phyloP scores from a whole-genome alignment of 2,797 vertebrate species.

The Rhabdomys pumilio region DNA sequence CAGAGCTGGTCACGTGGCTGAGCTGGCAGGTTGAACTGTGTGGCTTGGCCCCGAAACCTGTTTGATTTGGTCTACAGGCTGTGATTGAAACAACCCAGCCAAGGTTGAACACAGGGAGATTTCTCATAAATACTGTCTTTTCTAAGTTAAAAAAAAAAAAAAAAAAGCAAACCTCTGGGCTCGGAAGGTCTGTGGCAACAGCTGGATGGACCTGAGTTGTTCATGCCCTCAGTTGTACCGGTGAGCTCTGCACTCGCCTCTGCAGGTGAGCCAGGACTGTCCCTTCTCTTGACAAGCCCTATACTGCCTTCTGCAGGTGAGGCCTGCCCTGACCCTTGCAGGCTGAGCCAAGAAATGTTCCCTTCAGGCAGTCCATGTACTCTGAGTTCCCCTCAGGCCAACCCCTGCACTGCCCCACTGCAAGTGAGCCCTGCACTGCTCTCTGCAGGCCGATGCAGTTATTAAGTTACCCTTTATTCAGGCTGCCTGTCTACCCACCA shows the following conservation, averaged over 20 bases:
- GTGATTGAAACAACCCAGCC: not conserved
- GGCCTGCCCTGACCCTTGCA: not conserved
- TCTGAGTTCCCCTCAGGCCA: too few species aligned
- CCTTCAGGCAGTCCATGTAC: not conserved
- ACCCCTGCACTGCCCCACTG: not conserved
- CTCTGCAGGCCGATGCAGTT: not conserved
- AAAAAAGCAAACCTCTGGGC: not conserved
- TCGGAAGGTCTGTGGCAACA: not conserved
- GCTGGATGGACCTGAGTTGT: not conserved
- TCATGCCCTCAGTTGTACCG: not conserved
- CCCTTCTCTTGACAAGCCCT: not conserved
- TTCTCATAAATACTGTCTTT: conserved; percentile 11
- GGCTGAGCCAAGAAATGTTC: not conserved
- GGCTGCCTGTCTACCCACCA: too few species aligned
- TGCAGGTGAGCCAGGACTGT: not conserved
- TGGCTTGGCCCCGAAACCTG: not conserved
- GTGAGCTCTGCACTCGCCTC: not conserved
- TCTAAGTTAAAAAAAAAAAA: not conserved
- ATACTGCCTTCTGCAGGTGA: not conserved
- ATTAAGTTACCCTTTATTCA: not conserved
- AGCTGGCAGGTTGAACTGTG: not conserved
- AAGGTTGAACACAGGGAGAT: not conserved
- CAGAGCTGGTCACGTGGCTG: not conserved
- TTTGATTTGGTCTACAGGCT: not conserved
- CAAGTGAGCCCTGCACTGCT: not conserved